phyloP scores from a whole-genome alignment of 2,113 vertebrate genomes.

The Fregata magnificens region DNA sequence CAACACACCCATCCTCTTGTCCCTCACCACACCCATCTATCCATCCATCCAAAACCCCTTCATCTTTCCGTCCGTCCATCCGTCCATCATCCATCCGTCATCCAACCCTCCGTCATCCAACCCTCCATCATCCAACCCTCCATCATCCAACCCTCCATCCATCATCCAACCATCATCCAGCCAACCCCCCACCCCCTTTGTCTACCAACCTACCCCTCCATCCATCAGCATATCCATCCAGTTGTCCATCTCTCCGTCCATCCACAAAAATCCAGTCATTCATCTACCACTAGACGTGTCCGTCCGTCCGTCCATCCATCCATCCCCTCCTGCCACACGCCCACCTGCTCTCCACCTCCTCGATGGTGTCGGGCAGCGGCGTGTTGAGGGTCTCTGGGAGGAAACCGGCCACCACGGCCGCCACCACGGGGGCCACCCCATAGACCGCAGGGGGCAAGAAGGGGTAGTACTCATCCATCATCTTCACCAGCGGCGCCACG shows the following conservation, averaged over 20 bases:
- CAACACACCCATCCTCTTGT: fast-evolving
- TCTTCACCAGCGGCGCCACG: conserved; percentile 85
- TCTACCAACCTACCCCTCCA: neutral
- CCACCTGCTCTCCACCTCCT: conserved; percentile 82
- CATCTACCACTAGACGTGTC: neutral
- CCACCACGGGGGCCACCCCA: conserved; percentile 73
- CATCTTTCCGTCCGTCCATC: neutral
- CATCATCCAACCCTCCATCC: neutral
- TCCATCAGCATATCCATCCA: neutral
- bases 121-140: neutral
- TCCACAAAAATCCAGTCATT: neutral
- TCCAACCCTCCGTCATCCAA: no score
- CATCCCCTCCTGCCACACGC: neutral
- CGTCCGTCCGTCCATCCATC: neutral
- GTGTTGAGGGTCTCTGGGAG: conserved; percentile 85
- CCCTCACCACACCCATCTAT: fast-evolving
- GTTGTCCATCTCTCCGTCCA: neutral
- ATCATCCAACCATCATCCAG: neutral
- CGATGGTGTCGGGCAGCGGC: conserved; percentile 84
- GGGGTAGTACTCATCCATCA: conserved; percentile 83
- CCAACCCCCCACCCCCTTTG: neutral
- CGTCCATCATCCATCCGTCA: neutral
- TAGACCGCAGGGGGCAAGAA: conserved; percentile 83
- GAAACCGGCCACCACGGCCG: conserved; percentile 71
- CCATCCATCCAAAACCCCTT: neutral